phyloP scores from a whole-genome alignment of 2,113 vertebrate species.

The Cyprinodon variegatus region DNA sequence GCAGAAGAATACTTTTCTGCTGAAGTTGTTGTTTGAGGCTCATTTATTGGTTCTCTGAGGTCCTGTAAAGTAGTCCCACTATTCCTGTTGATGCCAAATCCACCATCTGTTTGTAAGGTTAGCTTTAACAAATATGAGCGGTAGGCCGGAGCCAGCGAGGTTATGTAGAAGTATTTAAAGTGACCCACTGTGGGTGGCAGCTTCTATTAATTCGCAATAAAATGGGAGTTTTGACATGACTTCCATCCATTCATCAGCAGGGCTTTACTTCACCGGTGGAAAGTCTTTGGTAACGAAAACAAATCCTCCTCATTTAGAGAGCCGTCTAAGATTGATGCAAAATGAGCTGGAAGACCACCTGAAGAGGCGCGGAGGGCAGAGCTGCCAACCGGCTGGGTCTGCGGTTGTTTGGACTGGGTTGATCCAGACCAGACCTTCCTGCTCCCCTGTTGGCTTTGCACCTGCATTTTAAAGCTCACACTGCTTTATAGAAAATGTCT shows the following conservation, averaged over 20 bases:
- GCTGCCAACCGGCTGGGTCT: slow-evolving; percentile 49
- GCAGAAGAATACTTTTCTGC: not conserved
- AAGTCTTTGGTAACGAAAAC: slow-evolving; percentile 31
- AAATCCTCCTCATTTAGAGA: slow-evolving; percentile 38
- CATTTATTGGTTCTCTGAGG: slow-evolving; percentile 2
- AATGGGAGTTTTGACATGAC: slow-evolving; percentile 34
- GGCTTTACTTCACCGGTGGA: slow-evolving; percentile 26
- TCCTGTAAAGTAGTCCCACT: slow-evolving; percentile 29
- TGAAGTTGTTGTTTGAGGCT: slow-evolving; percentile 9
- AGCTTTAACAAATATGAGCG: slow-evolving; percentile 14
- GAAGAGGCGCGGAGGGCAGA: slow-evolving; percentile 22
- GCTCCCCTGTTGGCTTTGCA: slow-evolving; percentile 53
- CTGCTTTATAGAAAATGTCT: slow-evolving; percentile 38
- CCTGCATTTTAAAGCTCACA: slow-evolving; percentile 48
- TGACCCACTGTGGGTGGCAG: slow-evolving; percentile 43
- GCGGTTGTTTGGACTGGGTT: slow-evolving; percentile 57
- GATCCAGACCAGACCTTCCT: slow-evolving; percentile 48
- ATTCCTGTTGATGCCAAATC: slow-evolving; percentile 31
- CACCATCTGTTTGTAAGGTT: slow-evolving; percentile 26
- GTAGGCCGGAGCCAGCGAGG: slow-evolving; percentile 22
- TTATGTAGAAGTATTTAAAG: slow-evolving; percentile 34
- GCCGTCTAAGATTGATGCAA: slow-evolving; percentile 34
- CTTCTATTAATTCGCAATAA: slow-evolving; percentile 19
- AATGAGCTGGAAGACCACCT: slow-evolving; percentile 55
- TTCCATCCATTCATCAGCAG: slow-evolving; percentile 26